Evolutionary conservation across 2,797 vertebrate species (phyloP).

Genomic region (Diplodus sargus): DNA sequence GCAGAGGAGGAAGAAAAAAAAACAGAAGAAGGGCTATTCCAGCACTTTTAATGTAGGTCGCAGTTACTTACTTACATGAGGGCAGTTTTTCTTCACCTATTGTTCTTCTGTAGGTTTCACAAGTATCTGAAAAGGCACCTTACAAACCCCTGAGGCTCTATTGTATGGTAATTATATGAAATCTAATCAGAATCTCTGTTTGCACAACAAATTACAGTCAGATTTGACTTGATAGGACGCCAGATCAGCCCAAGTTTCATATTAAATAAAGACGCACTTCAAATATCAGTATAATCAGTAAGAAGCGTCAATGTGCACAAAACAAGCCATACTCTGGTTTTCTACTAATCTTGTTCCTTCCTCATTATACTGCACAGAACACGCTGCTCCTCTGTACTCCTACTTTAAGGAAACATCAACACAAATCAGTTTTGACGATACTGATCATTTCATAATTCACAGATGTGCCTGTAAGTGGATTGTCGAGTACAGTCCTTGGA

Average conservation of each 20-base stretch:
- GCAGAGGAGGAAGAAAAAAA: conserved; percentile 13
- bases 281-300: background rate
- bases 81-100: background rate
- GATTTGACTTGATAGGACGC: background rate
- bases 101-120: background rate
- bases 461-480: conserved; percentile 62
- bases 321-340: background rate
- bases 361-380: background rate
- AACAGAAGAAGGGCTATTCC: conserved; percentile 24
- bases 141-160: background rate
- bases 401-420: conserved; percentile 16
- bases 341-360: background rate
- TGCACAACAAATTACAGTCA: background rate
- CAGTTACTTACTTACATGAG: background rate
- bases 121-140: conserved; percentile 26
- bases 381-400: conserved; percentile 1
- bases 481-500: conserved; percentile 4
- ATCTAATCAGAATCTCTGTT: background rate
- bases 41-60: conserved; percentile 5
- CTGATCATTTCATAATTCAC: conserved; percentile 48
- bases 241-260: background rate
- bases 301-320: background rate
- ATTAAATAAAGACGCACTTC: too few relatives aligned
- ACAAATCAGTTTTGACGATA: conserved; percentile 21
- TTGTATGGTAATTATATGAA: background rate